Evolutionary conservation across 2,797 vertebrate species (phyloP).

Genomic region (Cuculus canorus): DNA sequence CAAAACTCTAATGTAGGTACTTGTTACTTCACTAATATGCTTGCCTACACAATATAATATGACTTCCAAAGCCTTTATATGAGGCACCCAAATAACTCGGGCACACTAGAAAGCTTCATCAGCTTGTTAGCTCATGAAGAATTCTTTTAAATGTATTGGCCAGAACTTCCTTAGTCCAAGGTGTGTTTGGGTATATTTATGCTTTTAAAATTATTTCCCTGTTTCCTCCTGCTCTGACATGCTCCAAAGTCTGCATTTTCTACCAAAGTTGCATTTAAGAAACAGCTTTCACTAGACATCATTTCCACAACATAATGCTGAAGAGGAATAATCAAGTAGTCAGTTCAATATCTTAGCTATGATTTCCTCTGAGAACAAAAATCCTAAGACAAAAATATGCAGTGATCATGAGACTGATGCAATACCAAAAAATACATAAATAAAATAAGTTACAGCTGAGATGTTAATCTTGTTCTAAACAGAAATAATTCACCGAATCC

Average conservation of each 20-base stretch:
- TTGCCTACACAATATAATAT: not conserved
- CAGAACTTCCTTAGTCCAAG: not conserved
- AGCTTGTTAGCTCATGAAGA: not conserved
- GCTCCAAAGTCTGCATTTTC: not conserved
- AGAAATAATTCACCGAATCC: not conserved
- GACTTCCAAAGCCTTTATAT: not conserved
- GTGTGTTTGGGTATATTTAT: not conserved
- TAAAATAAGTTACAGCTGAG: not conserved
- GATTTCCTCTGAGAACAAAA: not conserved
- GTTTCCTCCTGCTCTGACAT: not conserved
- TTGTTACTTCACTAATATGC: not conserved
- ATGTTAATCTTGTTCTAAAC: not conserved
- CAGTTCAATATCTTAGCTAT: not conserved
- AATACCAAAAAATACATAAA: not conserved
- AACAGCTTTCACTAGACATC: not conserved
- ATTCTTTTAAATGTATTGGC: not conserved
- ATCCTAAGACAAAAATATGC: not conserved
- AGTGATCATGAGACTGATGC: not conserved
- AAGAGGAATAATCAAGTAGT: not conserved
- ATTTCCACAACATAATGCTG: not conserved
- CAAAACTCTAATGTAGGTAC: not conserved
- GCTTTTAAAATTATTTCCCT: not conserved
- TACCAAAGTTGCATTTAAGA: not conserved
- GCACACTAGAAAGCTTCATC: not conserved
- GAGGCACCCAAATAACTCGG: not conserved